Evolutionary conservation across 2,888 invertebrate species (phyloP), one percentile per base, ranked within the genome.

Genomic region (Eristalis arbustorum): DNA sequence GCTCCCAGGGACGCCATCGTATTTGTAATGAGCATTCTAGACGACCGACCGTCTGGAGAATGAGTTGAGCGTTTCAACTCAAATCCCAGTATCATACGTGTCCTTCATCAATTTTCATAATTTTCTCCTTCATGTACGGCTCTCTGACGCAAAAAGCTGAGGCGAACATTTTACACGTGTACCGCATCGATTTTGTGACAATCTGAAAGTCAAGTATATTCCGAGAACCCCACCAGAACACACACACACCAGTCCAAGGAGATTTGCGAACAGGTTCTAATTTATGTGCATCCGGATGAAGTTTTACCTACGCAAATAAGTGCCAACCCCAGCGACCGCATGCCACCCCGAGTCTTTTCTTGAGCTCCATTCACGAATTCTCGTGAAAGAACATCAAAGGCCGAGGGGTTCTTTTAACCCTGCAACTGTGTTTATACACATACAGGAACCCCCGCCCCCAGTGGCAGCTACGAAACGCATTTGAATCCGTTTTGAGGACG

Each of bases 321-420:
- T 31, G 23, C 40, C 14, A 23, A 14, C 42, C 22, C 18, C 37
- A 18, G 66, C 22, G 25, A 49, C 76, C 28, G 28, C 37, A 64
- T 76, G 8, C 34, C 64, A 23, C 73, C 40, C 63, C 63, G 1
- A 74, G 77, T 64, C 69, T 66, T 74, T 71, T 68, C 22, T 57
- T 14, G 2, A 31, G 37, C 67, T 49, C 42, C 31, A 63, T 25
- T 25, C 25, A 25, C 42, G 11, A 40, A 63, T 69, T 31, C 68
- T 40, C 66, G 14, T 68, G 78, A 87, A 87, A 78, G 75, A 83
- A 79, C 87, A 87, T 87, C 87, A 87, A 75, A 87, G 75, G 63
- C 83, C 75, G 78, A 83, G 74, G 75, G 71, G 62, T 68, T 63
- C 78, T 79, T 83, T 79, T 78, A 72, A 75, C 67, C 79, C 63